A percentile compares a stretch with the other conserved stretches of the same genome.
phyloP scores from a whole-genome alignment of 2,113 vertebrate species.

The Hipposideros armiger region DNA sequence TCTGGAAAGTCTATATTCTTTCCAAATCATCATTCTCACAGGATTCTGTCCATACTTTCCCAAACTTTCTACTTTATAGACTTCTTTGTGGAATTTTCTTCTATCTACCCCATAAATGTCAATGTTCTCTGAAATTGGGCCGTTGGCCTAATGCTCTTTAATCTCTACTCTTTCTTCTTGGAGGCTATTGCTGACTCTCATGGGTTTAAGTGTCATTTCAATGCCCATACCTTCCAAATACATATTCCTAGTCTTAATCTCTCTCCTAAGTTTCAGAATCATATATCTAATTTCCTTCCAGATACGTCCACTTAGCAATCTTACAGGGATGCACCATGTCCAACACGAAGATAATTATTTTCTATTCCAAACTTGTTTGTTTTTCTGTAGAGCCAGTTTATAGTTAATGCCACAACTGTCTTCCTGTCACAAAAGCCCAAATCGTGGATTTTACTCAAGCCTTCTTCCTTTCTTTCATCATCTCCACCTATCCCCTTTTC shows the following conservation, averaged over 20 bases:
- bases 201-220: not conserved
- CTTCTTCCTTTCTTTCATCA: not conserved
- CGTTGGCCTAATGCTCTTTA: not conserved
- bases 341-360: conserved; percentile 36
- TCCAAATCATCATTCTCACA: conserved; percentile 4
- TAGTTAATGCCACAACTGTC: not conserved
- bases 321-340: not conserved
- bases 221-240: not conserved
- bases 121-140: not conserved
- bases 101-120: not conserved
- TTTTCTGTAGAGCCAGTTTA: not conserved
- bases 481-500: not conserved
- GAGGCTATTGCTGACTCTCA: not conserved
- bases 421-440: not conserved
- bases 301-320: not conserved
- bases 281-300: not conserved
- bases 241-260: conserved; percentile 11
- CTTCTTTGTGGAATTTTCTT: conserved; percentile 16
- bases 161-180: not conserved
- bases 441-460: not conserved
- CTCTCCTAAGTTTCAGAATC: not conserved
- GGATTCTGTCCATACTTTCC: conserved; percentile 36
- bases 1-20: not conserved
- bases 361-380: not conserved
- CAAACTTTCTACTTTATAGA: not conserved